Conservation (phyloP, 1,140 invertebrate species). For the Drosophila orosa region DNA sequence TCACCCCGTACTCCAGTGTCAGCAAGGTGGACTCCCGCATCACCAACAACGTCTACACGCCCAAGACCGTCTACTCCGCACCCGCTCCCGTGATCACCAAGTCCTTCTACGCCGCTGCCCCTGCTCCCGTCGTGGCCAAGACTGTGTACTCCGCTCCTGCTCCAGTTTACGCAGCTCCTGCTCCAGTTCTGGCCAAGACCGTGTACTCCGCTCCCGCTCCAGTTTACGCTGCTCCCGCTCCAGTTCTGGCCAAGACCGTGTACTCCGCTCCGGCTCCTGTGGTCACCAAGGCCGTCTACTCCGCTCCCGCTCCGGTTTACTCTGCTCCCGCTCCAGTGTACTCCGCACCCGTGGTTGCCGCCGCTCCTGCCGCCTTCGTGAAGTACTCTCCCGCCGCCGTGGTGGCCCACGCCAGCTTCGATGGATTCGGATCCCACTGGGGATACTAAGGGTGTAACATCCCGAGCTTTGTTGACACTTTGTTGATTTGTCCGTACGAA, state of each 20-base stretch:
- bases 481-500: constrained; percentile 57
- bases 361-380: constrained; percentile 78
- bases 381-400: constrained; percentile 85
- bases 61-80: constrained; percentile 80
- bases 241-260: constrained; percentile 44
- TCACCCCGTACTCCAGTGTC: constrained; percentile 87
- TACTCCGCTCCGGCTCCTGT: constrained; percentile 84
- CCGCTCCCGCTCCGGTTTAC: constrained; percentile 40
- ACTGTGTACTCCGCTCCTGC: constrained; percentile 55
- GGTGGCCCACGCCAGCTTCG: constrained; percentile 85
- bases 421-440: constrained; percentile 85
- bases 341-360: constrained; percentile 73
- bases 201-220: constrained; percentile 53
- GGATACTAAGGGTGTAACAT: constrained; percentile 78
- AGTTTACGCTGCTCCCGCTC: constrained; percentile 58
- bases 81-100: constrained; percentile 69
- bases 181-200: constrained; percentile 74
- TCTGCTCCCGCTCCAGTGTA: constrained; percentile 67
- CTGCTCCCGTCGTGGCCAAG: constrained; percentile 85
- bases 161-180: constrained; percentile 51
- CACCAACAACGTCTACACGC: constrained; percentile 86
- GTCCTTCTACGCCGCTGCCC: constrained; percentile 79
- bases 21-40: constrained; percentile 87
- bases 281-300: constrained; percentile 75
- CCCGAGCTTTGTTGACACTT: constrained; percentile 50